These are phyloP conservation scores for Elephas maximus DNA, from an alignment of 2,113 vertebrate genomes.

Conservation along the genomic window DNA sequence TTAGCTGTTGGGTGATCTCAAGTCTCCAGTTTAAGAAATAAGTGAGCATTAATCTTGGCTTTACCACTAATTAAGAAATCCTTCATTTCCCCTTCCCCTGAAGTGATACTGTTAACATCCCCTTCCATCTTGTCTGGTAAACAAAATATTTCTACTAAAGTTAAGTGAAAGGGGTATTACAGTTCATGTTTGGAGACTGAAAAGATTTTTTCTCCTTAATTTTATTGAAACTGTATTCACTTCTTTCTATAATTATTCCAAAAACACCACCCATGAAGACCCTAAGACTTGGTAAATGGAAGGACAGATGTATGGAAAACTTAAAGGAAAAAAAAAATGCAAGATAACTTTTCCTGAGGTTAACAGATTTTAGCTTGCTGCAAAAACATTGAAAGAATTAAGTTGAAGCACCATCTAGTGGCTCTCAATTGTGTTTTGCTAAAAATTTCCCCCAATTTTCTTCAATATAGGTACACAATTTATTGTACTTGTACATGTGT, in stretches of 20 bases:
- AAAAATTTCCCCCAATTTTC: conserved; percentile 47
- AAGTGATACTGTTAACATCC: background rate
- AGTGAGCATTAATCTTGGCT: background rate
- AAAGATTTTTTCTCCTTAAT: background rate
- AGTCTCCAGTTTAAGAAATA: background rate
- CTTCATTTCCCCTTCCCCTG: background rate
- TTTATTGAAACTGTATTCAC: background rate
- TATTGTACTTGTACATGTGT: background rate
- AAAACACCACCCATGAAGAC: background rate
- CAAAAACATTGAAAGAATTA: conserved; percentile 68
- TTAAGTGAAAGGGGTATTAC: background rate
- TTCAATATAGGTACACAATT: background rate
- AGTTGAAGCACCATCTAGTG: conserved; percentile 89
- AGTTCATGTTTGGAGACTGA: conserved; percentile 6
- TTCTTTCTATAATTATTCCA: conserved; percentile 11
- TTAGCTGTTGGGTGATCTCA: background rate
- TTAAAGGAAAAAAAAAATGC: conserved; percentile 33
- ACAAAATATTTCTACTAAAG: conserved; percentile 46
- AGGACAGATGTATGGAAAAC: background rate
- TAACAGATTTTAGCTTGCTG: conserved; percentile 58
- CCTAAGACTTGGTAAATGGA: conserved; percentile 13
- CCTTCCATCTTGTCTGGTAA: background rate
- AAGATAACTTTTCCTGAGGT: conserved; percentile 32
- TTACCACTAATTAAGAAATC: background rate
- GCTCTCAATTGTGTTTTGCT: conserved; percentile 64